Base-by-base conservation (phyloP, 2,888 invertebrate species). In the Leptinotarsa juncta region DNA sequence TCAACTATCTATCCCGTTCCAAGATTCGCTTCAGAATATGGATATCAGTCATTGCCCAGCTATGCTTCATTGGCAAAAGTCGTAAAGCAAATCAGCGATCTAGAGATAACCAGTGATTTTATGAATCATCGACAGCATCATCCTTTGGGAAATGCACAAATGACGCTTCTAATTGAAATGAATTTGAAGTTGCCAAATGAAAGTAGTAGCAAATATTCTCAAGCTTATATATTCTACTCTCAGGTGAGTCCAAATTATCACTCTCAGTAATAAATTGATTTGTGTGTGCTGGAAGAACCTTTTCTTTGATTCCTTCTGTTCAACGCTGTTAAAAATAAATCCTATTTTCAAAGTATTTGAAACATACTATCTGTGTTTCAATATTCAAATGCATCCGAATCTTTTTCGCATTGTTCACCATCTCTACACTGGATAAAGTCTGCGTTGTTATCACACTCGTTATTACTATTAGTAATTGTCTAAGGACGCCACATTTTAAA, bases 1-100 rank as follows among this genome's bases (percentile, higher is more conserved):
- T 90, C 92, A 67, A 91, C 90, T 74, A 92, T 91, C 7, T 97
- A 94, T 86, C 95, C 95, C 0, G 90, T 91, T 16, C 93, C 97
- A 0, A 90, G 99, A 82, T 98, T 99, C 87, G 93, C 94, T 4
- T 98, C 99, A 0, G 99, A 99, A 87, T 99, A 97, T 85, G 99
- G 99, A 1, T 94, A 95, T 80, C 98, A 99, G 87, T 95, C 97
- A 0, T 89, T 96, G 79, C 97, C 98, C 0, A 93, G 94, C 1
- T 86, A 93, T 20, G 89, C 90, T 55, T 92, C 96, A 0, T 90
- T 96, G 87, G 85, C 89, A 65, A 90, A 91, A 18, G 93, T 93
- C 0, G 90, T 92, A 1, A 88, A 89, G 18, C 86, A 88, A 4
- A 82, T 84, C 2, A 87, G 76, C 16, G 91, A 93, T 85, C 89